Evolutionary conservation across 2,888 invertebrate genomes (phyloP), one percentile per base, ranked within the genome.

Genomic region (Leucophora obtusa): DNA sequence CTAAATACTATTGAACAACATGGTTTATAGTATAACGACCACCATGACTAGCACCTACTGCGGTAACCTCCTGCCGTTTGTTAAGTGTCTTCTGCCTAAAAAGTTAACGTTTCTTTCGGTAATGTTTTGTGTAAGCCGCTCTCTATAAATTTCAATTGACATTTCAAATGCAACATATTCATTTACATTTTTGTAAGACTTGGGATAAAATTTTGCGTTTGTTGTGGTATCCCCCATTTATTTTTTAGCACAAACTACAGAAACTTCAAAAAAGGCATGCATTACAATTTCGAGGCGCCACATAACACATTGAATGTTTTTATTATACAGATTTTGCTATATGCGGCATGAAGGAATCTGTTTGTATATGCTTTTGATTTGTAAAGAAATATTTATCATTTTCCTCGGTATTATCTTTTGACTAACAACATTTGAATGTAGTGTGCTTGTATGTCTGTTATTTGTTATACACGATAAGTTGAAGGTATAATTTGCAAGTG

Each of bases 131-230:
- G 28, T 43, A 38, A 56, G 70, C 75, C 80, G 71, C 75, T 63
- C 68, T 69, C 54, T 38, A 76, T 80, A 80, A 73, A 80, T 80
- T 76, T 58, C 17, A 65, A 76, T 73, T 80, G 80, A 76, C 80
- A 80, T 80, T 76, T 72, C 72, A 58, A 73, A 80, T 73, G 69
- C 35, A 71, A 79, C 75, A 79, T 71, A 71, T 79, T 79, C 62
- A 79, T 79, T 79, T 79, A 63, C 62, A 70, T 63, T 38, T 8
- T 10, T 3, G 15, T 56, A 9, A 43, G n/a, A n/a, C 14, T 47
- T 47, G 6, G 2, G n/a, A n/a, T n/a, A 47, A 6, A 47, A 47
- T 17, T 63, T 58, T 47, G 15, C 3, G 1, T 2, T n/a, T 28
- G 28, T 7, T 28, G 28, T 28, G 28, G 28, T 28, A 28, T 28